A percentile compares a stretch with the other conserved stretches of the same genome.
These are phyloP conservation scores for Leptodactylus fallax DNA, from an alignment of 2,797 vertebrate genomes.

Conservation along the genomic window DNA sequence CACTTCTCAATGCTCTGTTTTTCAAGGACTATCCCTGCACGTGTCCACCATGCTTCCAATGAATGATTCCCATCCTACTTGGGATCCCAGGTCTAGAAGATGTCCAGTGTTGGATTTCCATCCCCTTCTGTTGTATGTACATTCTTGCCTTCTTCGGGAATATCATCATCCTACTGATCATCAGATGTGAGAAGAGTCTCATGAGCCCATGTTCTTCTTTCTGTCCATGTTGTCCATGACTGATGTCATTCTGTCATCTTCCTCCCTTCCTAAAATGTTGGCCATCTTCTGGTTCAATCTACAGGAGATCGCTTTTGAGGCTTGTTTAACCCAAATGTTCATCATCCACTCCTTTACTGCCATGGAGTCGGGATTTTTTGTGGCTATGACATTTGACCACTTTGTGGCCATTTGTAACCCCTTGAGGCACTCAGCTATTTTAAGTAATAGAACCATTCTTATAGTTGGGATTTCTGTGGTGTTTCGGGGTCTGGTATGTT, in stretches of 20 bases:
- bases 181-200: constrained; percentile 67
- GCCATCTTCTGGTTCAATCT: constrained; percentile 45
- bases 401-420: constrained; percentile 66
- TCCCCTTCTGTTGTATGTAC: constrained; percentile 72
- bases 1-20: not conserved
- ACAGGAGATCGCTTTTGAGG: constrained; percentile 56
- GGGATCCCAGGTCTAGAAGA: constrained; percentile 71
- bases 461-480: constrained; percentile 63
- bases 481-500: constrained; percentile 60
- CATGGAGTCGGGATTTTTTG: constrained; percentile 61
- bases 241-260: constrained; percentile 29
- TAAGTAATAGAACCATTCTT: constrained; percentile 50
- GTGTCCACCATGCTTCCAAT: not conserved
- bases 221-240: constrained; percentile 36
- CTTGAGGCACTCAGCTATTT: constrained; percentile 49
- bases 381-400: constrained; percentile 65
- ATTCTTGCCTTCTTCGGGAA: constrained; percentile 69
- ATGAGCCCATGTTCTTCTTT: constrained; percentile 52
- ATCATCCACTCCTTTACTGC: constrained; percentile 65
- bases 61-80: constrained; percentile 45
- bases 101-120: constrained; percentile 70
- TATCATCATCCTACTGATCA: constrained; percentile 64
- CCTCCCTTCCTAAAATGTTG: constrained; percentile 22
- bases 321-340: constrained; percentile 65
- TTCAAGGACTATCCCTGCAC: constrained; percentile 12